Conservation (phyloP, 2,797 vertebrate genomes). For the Clamator glandarius region DNA sequence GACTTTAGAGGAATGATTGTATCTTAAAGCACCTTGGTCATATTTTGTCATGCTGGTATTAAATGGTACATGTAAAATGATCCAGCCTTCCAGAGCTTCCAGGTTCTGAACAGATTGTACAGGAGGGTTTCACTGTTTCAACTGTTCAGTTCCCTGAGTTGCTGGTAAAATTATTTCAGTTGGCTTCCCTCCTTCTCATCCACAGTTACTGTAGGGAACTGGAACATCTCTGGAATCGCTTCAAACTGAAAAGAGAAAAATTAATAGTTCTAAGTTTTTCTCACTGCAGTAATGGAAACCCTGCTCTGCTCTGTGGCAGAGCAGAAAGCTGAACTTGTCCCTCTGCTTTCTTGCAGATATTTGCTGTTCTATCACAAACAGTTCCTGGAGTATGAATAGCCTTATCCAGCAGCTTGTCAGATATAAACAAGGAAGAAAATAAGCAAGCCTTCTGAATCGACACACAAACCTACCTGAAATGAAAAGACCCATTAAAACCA, state of each 20-base stretch:
- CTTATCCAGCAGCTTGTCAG: constrained; percentile 70
- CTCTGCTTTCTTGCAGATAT: constrained; percentile 82
- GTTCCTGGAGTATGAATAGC: constrained; percentile 97
- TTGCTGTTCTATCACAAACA: constrained; percentile 99
- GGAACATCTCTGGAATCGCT: neutral
- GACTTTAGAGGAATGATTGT: neutral
- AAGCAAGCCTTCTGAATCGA: constrained; percentile 76
- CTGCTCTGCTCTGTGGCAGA: accelerated
- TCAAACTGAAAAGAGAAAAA: neutral
- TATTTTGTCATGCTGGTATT: neutral
- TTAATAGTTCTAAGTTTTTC: neutral
- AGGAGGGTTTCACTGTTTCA: neutral
- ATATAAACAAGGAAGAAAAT: constrained; percentile 59
- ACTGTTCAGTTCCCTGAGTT: neutral
- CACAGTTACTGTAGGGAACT: neutral
- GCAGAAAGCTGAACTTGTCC: neutral
- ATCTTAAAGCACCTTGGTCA: neutral
- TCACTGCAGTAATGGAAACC: neutral
- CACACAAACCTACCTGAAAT: constrained; percentile 89
- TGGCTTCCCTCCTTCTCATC: neutral
- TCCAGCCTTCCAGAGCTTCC: neutral
- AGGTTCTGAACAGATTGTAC: neutral
- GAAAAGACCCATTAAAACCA: constrained; percentile 68
- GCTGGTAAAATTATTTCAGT: neutral
- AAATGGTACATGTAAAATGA: neutral